Percentiles rank a stretch among this genome's conserved stretches.
Conservation (phyloP, 1,140 invertebrate species). For the Cydia fagiglandana region DNA sequence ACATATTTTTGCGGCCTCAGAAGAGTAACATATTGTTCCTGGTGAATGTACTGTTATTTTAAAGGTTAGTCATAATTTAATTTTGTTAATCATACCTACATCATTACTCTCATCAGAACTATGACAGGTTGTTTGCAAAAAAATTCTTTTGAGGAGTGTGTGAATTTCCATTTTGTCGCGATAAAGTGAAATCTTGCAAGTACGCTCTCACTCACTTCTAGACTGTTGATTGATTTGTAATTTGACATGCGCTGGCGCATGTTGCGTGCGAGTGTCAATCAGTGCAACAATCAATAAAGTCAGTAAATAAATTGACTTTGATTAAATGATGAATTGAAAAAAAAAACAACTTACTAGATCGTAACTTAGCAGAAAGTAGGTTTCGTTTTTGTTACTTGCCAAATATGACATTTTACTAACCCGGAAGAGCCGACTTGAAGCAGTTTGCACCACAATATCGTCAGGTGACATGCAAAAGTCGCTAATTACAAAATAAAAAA, state of each 20-base stretch:
- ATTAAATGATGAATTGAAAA: neutral
- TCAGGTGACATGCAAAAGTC: too few species aligned
- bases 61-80: neutral
- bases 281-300: neutral
- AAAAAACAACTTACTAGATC: neutral
- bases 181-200: constrained; percentile 9
- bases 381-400: too few species aligned
- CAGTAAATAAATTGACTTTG: neutral
- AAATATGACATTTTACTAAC: too few species aligned
- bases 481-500: too few species aligned
- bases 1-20: too few species aligned
- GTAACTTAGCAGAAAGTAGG: neutral
- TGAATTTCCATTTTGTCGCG: neutral
- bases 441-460: too few species aligned
- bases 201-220: neutral
- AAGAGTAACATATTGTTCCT: too few species aligned
- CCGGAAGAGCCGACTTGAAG: too few species aligned
- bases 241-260: neutral
- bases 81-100: neutral
- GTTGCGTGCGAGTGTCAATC: neutral
- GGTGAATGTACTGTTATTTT: neutral
- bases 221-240: neutral
- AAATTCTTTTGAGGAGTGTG: neutral
- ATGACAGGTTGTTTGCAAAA: neutral
- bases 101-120: neutral